phyloP scores from a whole-genome alignment of 2,113 vertebrate genomes.

The Abramis brama region DNA sequence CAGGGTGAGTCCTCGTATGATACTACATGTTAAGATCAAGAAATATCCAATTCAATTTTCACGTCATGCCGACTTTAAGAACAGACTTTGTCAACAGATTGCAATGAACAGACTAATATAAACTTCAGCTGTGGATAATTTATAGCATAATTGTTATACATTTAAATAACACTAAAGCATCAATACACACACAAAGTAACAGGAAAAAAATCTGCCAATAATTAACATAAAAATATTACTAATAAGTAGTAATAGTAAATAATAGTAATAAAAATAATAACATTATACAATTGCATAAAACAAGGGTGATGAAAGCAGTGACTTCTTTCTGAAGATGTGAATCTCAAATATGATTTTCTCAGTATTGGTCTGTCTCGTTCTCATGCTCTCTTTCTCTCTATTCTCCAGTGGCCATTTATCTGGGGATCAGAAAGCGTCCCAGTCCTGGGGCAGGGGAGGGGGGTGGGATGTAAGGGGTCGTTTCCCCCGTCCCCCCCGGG shows the following conservation, averaged over 20 bases:
- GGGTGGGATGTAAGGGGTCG: constrained; percentile 78
- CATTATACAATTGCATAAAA: background rate
- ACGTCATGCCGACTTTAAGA: background rate
- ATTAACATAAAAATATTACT: background rate
- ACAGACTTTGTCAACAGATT: background rate
- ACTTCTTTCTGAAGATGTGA: background rate
- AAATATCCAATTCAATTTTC: too few relatives aligned
- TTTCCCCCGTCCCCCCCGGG: constrained; percentile 75
- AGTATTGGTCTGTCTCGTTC: background rate
- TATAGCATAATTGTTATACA: background rate
- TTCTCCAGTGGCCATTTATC: constrained; percentile 89
- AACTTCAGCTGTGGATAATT: background rate
- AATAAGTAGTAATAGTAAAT: background rate
- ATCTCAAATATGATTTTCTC: background rate
- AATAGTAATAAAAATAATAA: background rate
- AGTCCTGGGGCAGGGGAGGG: constrained; percentile 79
- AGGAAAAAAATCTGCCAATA: background rate
- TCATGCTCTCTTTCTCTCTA: background rate
- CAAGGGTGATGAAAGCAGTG: background rate
- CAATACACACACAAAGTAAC: background rate
- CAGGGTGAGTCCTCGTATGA: constrained; percentile 78
- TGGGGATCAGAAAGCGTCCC: constrained; percentile 90
- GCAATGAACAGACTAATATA: background rate
- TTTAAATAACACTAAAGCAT: background rate
- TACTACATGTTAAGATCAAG: background rate